Percentiles rank a stretch among this genome's conserved stretches.
These are phyloP conservation scores for Drosophila cognata DNA, from an alignment of 2,888 invertebrate genomes.

Conservation along the genomic window DNA sequence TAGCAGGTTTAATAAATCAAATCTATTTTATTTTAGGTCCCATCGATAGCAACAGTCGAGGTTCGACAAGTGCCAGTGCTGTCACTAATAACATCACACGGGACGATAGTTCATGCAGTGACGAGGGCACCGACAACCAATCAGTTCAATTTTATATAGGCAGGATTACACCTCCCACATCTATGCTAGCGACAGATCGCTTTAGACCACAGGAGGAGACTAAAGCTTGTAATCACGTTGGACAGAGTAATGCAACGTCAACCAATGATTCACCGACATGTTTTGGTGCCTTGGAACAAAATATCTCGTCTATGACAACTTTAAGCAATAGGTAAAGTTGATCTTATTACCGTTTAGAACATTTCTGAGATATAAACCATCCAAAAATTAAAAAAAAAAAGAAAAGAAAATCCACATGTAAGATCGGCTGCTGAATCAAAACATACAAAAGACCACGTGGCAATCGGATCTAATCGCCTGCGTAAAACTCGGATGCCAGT, in stretches of 20 bases:
- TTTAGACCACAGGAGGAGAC: not conserved
- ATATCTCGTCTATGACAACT: slow-evolving; percentile 1
- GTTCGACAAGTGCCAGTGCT: slow-evolving; percentile 53
- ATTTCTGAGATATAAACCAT: not conserved
- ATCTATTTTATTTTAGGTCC: slow-evolving; percentile 32
- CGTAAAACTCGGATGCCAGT: not conserved
- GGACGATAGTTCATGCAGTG: slow-evolving; percentile 83
- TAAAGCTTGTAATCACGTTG: slow-evolving; percentile 3
- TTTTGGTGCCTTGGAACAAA: slow-evolving; percentile 2
- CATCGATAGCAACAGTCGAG: slow-evolving; percentile 77
- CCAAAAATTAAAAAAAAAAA: not conserved
- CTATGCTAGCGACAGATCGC: slow-evolving; percentile 22
- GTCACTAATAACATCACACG: slow-evolving; percentile 66
- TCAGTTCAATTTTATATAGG: slow-evolving; percentile 80
- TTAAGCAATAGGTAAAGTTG: slow-evolving; percentile 8
- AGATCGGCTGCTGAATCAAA: not conserved
- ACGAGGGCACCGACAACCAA: slow-evolving; percentile 79
- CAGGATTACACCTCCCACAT: slow-evolving; percentile 29
- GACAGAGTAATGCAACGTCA: not conserved
- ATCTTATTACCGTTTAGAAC: not conserved
- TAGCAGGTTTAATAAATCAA: not conserved
- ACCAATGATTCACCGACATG: not conserved
- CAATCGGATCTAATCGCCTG: slow-evolving; percentile 1
- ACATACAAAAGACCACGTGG: not conserved
- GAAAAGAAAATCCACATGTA: not conserved